Percentiles rank a stretch among this genome's conserved stretches.
Evolutionary conservation across 2,888 invertebrate species (phyloP).

Genomic region (Caenorhabditis sp.): DNA sequence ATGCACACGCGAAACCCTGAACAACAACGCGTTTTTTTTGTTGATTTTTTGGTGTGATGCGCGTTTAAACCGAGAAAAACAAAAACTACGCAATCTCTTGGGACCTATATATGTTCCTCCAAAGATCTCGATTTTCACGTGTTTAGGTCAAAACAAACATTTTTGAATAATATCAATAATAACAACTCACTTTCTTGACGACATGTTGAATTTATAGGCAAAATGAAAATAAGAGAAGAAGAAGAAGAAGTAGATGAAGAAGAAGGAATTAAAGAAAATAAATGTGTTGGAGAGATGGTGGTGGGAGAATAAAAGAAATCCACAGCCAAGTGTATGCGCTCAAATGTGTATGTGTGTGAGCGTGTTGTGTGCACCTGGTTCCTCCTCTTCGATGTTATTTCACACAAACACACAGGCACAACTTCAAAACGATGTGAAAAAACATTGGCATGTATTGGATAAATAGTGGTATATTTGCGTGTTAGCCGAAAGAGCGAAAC

Average conservation of each 20-base stretch:
- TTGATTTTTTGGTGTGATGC: neutral
- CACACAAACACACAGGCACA: conserved; percentile 18
- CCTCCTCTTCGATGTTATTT: conserved; percentile 40
- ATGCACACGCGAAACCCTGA: conserved; percentile 39
- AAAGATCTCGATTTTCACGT: neutral
- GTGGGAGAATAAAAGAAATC: conserved; percentile 6
- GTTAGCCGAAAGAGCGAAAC: neutral
- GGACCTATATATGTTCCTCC: neutral
- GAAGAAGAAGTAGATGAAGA: conserved; percentile 23
- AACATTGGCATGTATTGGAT: conserved; percentile 8
- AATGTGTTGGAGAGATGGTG: conserved; percentile 27
- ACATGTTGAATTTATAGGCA: conserved; percentile 19
- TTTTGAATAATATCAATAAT: neutral
- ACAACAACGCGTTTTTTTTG: neutral
- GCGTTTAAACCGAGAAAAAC: conserved; percentile 30
- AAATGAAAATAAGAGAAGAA: neutral
- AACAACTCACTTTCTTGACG: conserved; percentile 45
- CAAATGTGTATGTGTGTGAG: neutral
- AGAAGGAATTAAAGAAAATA: conserved; percentile 9
- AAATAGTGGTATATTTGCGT: conserved; percentile 15
- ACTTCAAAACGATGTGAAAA: neutral
- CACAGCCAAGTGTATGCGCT: neutral
- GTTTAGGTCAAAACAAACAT: neutral
- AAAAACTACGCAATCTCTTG: neutral
- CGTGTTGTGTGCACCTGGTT: conserved; percentile 21